Base-by-base conservation (phyloP, 2,113 vertebrate genomes). In the Lophochroa leadbeateri region DNA sequence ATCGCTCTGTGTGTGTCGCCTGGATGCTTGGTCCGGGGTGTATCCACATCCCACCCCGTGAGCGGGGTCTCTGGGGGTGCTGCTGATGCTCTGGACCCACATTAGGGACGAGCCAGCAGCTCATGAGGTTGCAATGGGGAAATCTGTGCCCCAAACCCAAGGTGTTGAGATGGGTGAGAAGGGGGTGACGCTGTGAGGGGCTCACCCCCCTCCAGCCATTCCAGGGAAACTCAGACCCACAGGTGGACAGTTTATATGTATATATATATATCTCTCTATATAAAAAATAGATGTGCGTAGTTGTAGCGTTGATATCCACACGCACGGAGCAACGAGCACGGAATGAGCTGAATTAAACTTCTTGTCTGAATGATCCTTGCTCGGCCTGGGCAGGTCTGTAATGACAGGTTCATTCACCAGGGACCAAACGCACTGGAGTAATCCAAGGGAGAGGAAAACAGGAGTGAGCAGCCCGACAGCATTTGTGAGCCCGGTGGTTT, bases 261-360 rank as follows among this genome's bases (percentile, higher is more conserved):
- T 13, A 13, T 29, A 4, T 31, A 46, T 67, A 78, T 61, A 52
- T 50, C 12, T n/a, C n/a, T 37, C 20, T 0, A 17, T 69, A 75
- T 12, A 69, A 82, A 83, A 88, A 88, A 81, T 41, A 84, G 72
- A 61, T 82, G 82, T 80, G 91, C 9, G 47, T 89, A 79, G 78
- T 49, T 16, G 74, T 82, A 91, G 77, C 23, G 21, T 4, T 11
- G 90, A 81, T 92, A 85, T 0, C n/a, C 68, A 16, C 61, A 10
- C 0, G 2, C 35, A 57, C 16, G 16, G 33, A 81, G 52, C 37
- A n/a, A 46, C 1, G 3, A 69, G 39, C 0, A 2, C 0, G 1
- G 52, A 2, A 1, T 72, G 80, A 77, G 47, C 10, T 1, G 0
- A 79, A 60, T 75, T 55, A 33, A 82, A 60, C 61, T 39, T 57